These are phyloP conservation scores for Palythoa grandiflora DNA, from an alignment of 92 coral and sea anemone genomes.

Conservation along the genomic window DNA sequence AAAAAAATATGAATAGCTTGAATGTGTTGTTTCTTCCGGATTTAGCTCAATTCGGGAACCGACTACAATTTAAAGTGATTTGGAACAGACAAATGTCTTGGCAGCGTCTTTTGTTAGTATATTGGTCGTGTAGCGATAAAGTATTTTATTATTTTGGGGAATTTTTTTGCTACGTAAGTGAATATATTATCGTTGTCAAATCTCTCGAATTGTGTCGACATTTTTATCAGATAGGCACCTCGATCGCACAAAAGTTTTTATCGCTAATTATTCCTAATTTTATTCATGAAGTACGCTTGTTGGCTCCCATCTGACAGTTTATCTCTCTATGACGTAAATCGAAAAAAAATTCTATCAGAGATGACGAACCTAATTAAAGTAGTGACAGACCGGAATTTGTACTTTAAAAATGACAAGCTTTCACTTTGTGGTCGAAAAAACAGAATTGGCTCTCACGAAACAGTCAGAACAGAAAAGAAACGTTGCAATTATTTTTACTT, in stretches of 20 bases:
- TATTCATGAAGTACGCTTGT: conserved; percentile 21
- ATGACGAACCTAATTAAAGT: conserved; percentile 37
- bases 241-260: conserved; percentile 35
- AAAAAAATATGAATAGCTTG: not conserved
- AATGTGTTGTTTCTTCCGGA: conserved; percentile 8
- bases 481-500: not conserved
- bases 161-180: conserved; percentile 33
- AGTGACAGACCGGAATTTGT: conserved; percentile 39
- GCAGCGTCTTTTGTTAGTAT: not conserved
- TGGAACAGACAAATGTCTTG: not conserved
- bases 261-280: conserved; percentile 36
- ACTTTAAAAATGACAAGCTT: not conserved
- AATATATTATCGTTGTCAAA: conserved; percentile 5
- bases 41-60: not conserved
- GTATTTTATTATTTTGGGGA: conserved; percentile 11
- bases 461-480: not conserved
- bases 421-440: conserved; percentile 15
- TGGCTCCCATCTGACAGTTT: conserved; percentile 48
- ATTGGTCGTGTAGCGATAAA: conserved; percentile 7
- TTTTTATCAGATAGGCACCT: conserved; percentile 20
- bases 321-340: conserved; percentile 40
- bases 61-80: not conserved
- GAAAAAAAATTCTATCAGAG: conserved; percentile 17
- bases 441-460: conserved; percentile 7
- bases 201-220: conserved; percentile 9